These are phyloP conservation scores for Carassius gibelio DNA, from an alignment of 2,113 vertebrate species.

Conservation along the genomic window DNA sequence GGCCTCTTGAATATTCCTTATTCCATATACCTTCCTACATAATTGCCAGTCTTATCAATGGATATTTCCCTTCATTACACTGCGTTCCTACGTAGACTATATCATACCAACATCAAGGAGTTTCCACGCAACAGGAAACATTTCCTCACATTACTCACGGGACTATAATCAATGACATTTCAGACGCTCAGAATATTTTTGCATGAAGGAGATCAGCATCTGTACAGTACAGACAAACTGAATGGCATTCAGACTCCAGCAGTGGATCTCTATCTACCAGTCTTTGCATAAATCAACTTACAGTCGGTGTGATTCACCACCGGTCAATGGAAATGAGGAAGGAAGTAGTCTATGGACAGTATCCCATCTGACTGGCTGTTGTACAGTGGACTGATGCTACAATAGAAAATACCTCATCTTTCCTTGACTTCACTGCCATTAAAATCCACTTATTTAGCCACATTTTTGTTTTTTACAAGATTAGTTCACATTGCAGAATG, in stretches of 20 bases:
- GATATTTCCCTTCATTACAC: background rate
- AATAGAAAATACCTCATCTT: background rate
- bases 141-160: slow-evolving; percentile 11
- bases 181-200: slow-evolving; percentile 7
- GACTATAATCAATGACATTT: slow-evolving; percentile 30
- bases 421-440: background rate
- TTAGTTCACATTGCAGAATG: slow-evolving; percentile 33
- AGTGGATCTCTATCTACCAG: background rate
- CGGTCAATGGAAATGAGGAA: slow-evolving; percentile 4
- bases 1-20: background rate
- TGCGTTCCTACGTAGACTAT: background rate
- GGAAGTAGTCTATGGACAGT: slow-evolving; percentile 2
- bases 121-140: slow-evolving; percentile 31
- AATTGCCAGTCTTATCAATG: background rate
- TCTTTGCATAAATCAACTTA: background rate
- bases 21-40: background rate
- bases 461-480: background rate
- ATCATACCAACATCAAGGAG: background rate
- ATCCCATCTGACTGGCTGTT: background rate
- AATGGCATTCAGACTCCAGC: background rate
- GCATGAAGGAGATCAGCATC: slow-evolving; percentile 12
- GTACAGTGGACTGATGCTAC: background rate
- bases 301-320: background rate
- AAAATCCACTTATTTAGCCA: background rate
- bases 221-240: background rate